phyloP scores from a whole-genome alignment of 2,113 vertebrate species.

The Alligator mississippiensis region DNA sequence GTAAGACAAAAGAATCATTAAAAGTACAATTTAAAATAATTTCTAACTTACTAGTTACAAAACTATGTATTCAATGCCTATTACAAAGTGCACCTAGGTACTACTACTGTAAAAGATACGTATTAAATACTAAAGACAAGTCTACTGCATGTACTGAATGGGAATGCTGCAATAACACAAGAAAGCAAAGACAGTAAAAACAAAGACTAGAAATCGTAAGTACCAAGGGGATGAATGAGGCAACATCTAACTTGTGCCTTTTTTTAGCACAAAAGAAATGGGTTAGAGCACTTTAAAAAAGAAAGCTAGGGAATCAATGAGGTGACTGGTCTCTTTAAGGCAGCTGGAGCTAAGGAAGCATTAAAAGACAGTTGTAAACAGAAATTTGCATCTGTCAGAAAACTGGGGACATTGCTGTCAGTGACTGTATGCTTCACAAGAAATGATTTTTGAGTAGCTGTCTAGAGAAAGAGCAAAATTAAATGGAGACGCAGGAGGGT shows the following conservation, averaged over 20 bases:
- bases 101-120: not conserved
- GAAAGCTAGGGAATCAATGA: not conserved
- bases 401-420: not conserved
- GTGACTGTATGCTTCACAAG: not conserved
- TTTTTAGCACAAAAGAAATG: conserved; percentile 12
- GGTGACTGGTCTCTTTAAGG: not conserved
- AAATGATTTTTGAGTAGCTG: not conserved
- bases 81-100: not conserved
- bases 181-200: not conserved
- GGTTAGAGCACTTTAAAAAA: not conserved
- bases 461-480: not conserved
- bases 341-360: not conserved
- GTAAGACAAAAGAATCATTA: conserved; percentile 37
- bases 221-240: not conserved
- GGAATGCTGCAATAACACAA: not conserved
- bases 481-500: not conserved
- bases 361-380: not conserved
- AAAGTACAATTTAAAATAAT: not conserved
- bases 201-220: conserved; percentile 3
- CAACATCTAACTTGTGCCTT: not conserved
- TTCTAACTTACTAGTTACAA: not conserved
- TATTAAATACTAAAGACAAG: not conserved
- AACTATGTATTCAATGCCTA: not conserved
- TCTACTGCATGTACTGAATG: not conserved
- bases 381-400: not conserved